Base-by-base conservation (phyloP, 2,888 invertebrate genomes). In the Xanthia icteritia region DNA sequence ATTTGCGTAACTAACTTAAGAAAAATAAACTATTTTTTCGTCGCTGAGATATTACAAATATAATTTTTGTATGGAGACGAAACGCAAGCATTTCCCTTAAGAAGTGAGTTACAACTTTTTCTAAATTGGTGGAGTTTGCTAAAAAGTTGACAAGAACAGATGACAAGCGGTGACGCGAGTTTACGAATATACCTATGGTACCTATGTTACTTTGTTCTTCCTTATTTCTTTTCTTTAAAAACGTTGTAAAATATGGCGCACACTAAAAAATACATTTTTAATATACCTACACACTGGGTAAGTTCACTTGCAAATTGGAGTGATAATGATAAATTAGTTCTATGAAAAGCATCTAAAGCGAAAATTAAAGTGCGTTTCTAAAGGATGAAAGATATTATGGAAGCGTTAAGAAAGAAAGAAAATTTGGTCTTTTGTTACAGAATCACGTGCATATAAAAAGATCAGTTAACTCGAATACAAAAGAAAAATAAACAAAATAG, bases 41-140 rank as follows among this genome's bases (percentile, higher is more conserved):
- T 13, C 36, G 23, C 8, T n/a, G 11, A 39, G 23, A 39, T 64
- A 9, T 17, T 15, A 64, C 17, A n/a, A 65, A 20, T 27, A 27
- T 20, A 20, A 42, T 17, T 27, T 77, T 48, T 77, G 79, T 65
- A 71, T 71, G 61, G 27, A 73, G 36, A 5, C 39, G 39, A 20
- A 65, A 58, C 8, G 15, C 31, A 60, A 36, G 15, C 1, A 15
- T 56, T 58, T 15, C 54, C 20, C 36, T 56, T 31, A 69, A 72
- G 83, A 58, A 82, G 64, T 70, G 36, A 77, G 71, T 77, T 68
- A 79, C 39, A 63, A 83, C 84, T 73, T 82, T 83, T 79, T 68
- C 23, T 17, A 64, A 83, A 74, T 72, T 83, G 84, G 17, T 60
- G 65, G 60, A 82, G 84, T 82, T 79, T 5, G 67, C 39, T n/a